Percentiles rank a stretch among this genome's conserved stretches.
These are phyloP conservation scores for Opisthograptis luteolata DNA, from an alignment of 2,888 invertebrate species.

Conservation along the genomic window DNA sequence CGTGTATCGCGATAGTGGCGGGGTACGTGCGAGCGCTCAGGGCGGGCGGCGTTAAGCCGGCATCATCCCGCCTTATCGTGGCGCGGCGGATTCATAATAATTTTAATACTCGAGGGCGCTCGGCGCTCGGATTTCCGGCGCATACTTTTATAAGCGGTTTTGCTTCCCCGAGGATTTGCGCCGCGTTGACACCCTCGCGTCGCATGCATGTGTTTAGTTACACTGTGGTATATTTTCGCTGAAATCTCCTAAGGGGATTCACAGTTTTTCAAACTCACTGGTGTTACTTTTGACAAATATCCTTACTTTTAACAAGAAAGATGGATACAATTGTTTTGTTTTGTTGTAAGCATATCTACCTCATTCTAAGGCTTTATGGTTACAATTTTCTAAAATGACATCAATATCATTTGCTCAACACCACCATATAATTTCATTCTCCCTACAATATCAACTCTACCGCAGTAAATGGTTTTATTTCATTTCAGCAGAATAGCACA, in stretches of 20 bases:
- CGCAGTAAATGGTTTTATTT: slow-evolving; percentile 37
- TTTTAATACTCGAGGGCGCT: slow-evolving; percentile 73
- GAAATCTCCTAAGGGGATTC: slow-evolving; percentile 69
- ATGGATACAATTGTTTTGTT: no score
- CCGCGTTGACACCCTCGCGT: slow-evolving; percentile 67
- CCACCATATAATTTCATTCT: neutral
- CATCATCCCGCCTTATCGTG: slow-evolving; percentile 76
- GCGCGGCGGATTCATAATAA: slow-evolving; percentile 78
- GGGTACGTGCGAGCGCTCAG: slow-evolving; percentile 32
- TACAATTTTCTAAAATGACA: no score
- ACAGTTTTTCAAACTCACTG: slow-evolving; percentile 31
- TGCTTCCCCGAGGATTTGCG: slow-evolving; percentile 55
- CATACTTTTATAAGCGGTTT: slow-evolving; percentile 73
- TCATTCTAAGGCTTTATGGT: no score
- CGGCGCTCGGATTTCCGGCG: slow-evolving; percentile 57
- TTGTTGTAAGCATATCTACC: no score
- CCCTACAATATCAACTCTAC: slow-evolving; percentile 19
- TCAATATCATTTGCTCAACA: no score
- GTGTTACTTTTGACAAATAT: slow-evolving; percentile 49
- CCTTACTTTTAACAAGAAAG: slow-evolving; percentile 5
- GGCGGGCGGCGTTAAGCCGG: slow-evolving; percentile 67
- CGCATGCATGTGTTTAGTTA: slow-evolving; percentile 61
- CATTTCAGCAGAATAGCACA: slow-evolving; percentile 37
- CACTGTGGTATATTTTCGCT: slow-evolving; percentile 48
- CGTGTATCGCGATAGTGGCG: slow-evolving; percentile 69